Evolutionary conservation across 2,888 invertebrate species (phyloP).

Genomic region (Oxytorus armatus): DNA sequence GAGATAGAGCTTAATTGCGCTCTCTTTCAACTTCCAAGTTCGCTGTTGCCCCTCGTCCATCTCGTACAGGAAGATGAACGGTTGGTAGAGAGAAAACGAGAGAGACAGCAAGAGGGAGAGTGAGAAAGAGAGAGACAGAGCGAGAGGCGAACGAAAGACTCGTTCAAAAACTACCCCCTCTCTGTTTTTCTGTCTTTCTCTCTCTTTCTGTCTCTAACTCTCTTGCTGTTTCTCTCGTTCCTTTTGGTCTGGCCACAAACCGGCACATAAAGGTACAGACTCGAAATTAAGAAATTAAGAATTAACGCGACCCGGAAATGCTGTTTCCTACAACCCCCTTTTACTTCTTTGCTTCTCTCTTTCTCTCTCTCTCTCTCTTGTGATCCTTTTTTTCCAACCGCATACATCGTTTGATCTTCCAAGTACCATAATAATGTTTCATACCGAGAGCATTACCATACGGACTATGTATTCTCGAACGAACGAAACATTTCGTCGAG

Average conservation of each 20-base stretch:
- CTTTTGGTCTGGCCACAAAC: conserved; percentile 58
- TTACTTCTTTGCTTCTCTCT: conserved; percentile 10
- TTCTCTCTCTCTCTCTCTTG: conserved; percentile 2
- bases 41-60: conserved; percentile 70
- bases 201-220: conserved; percentile 13
- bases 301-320: conserved; percentile 78
- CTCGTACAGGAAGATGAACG: conserved; percentile 57
- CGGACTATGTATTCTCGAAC: neutral
- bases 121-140: conserved; percentile 23
- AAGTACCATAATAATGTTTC: neutral
- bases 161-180: conserved; percentile 10
- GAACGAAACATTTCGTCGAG: neutral
- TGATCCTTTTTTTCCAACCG: conserved; percentile 46
- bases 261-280: conserved; percentile 76
- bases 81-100: conserved; percentile 13
- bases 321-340: conserved; percentile 58
- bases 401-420: conserved; percentile 66
- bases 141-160: conserved; percentile 58
- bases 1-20: conserved; percentile 80
- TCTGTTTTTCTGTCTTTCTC: conserved; percentile 5
- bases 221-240: neutral
- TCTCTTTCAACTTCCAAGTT: conserved; percentile 79
- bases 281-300: conserved; percentile 82
- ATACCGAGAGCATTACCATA: neutral
- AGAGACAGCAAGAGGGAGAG: conserved; percentile 37